Percentiles rank a stretch among this genome's conserved stretches.
Conservation (phyloP, 2,113 vertebrate genomes). For the Clarias macrocephalus region DNA sequence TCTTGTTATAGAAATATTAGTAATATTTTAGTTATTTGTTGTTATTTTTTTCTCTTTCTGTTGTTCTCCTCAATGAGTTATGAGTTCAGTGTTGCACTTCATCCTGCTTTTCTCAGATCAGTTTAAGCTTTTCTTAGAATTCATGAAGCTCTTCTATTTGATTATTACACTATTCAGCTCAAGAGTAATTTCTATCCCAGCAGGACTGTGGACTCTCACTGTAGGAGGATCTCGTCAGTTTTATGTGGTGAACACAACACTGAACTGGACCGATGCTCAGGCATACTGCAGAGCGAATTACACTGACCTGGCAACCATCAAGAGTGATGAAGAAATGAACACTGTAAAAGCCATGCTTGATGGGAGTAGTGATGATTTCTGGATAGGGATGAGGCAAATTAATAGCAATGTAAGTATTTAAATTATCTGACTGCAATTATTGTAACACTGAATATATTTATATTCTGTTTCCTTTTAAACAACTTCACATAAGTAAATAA, state of each 20-base stretch:
- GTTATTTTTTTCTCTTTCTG: background rate
- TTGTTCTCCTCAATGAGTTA: background rate
- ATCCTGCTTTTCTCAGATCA: slow-evolving; percentile 8
- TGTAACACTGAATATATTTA: too few species aligned
- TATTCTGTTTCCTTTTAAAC: too few species aligned
- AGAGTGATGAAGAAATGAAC: background rate
- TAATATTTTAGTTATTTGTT: too few species aligned
- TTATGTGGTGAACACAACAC: background rate
- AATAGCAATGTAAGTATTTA: too few species aligned
- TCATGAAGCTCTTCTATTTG: background rate
- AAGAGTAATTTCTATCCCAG: too few species aligned
- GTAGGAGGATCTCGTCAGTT: background rate
- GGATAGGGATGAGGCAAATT: too few species aligned
- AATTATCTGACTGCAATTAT: too few species aligned
- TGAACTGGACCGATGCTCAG: background rate
- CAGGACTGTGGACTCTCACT: background rate
- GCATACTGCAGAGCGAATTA: background rate
- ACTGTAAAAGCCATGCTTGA: background rate
- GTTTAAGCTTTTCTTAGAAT: background rate
- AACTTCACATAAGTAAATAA: too few species aligned
- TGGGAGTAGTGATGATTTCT: background rate
- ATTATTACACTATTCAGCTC: too few species aligned
- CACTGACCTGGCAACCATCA: background rate
- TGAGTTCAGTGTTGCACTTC: background rate
- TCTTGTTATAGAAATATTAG: background rate